Percentiles rank a stretch among this genome's conserved stretches.
These are phyloP conservation scores for Vulpes ferrilata DNA, from an alignment of 2,113 vertebrate species.

Conservation along the genomic window DNA sequence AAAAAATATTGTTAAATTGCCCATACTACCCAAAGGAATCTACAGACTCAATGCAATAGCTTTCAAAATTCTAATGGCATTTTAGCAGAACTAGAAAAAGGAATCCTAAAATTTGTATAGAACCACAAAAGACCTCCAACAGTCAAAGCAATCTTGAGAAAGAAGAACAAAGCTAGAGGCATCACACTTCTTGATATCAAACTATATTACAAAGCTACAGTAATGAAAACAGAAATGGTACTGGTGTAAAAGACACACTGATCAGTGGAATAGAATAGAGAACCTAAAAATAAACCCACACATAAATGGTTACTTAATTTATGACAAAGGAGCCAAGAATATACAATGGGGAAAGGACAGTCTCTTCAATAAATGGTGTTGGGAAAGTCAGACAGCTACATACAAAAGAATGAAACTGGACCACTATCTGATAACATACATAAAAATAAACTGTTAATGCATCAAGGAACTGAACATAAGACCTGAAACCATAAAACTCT, in stretches of 20 bases:
- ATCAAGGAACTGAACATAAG: not conserved
- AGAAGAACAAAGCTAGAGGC: not conserved
- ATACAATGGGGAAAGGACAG: not conserved
- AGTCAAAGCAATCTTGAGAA: not conserved
- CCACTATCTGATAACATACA: not conserved
- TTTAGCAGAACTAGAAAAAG: not conserved
- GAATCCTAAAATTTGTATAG: not conserved
- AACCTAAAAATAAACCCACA: not conserved
- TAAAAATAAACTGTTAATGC: not conserved
- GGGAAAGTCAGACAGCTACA: not conserved
- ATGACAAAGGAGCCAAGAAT: not conserved
- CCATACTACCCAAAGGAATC: not conserved
- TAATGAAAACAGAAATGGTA: not conserved
- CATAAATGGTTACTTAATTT: not conserved
- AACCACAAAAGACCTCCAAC: not conserved
- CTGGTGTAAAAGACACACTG: not conserved
- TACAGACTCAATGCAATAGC: not conserved
- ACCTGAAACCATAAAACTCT: not conserved
- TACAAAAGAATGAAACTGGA: not conserved
- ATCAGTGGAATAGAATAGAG: not conserved
- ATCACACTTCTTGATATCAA: not conserved
- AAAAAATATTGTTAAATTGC: not conserved
- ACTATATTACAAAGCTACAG: not conserved
- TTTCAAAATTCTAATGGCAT: not conserved
- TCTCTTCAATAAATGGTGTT: not conserved